Evolutionary conservation across 2,797 vertebrate genomes (phyloP), one percentile per base, ranked within the genome.

Genomic region (Discoglossus pictus): DNA sequence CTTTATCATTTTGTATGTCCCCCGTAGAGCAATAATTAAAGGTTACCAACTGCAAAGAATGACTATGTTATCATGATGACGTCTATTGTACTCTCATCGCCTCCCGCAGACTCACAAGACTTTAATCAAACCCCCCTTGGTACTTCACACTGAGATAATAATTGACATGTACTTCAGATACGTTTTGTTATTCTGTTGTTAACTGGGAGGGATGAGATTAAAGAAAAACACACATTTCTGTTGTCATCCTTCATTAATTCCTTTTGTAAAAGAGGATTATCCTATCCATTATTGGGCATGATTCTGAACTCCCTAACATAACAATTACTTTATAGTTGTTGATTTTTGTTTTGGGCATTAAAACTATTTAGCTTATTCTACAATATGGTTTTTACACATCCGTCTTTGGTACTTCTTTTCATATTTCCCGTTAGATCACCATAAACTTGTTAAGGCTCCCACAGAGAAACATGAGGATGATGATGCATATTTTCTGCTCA

Each of bases 21-120:
- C 56, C 50, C 34, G 50, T 12, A 46, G 48, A 47, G 31, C 40
- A 39, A 55, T 69, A 69, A 62, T 69, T 38, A 61, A 61, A 60
- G 12, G 9, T 61, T 55, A 39, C 27, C 47, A 61, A 47, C 58
- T 46, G 35, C 39, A 39, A 27, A 46, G 5, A 13, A 38, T 54
- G 13, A 52, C 47, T 24, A 18, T n/a, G 31, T 38, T 61, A 53
- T 47, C 24, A 15, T 55, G 12, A 48, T 48, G 43, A 48, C 10
- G 17, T 34, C 6, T 47, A 9, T 16, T 4, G 10, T 20, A 43
- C 48, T 55, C 59, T 40, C 34, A 36, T 20, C 25, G 31, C 13
- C 42, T 55, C 42, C 66, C 39, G 27, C 27, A 40, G 31, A 18
- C 6, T 3, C 21, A 23, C 17, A 69, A 69, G 16, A 48, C 24